Percentiles rank a stretch among this genome's conserved stretches.
Evolutionary conservation across 2,797 vertebrate genomes (phyloP).

Genomic region (Brachyrhaphis roseni): DNA sequence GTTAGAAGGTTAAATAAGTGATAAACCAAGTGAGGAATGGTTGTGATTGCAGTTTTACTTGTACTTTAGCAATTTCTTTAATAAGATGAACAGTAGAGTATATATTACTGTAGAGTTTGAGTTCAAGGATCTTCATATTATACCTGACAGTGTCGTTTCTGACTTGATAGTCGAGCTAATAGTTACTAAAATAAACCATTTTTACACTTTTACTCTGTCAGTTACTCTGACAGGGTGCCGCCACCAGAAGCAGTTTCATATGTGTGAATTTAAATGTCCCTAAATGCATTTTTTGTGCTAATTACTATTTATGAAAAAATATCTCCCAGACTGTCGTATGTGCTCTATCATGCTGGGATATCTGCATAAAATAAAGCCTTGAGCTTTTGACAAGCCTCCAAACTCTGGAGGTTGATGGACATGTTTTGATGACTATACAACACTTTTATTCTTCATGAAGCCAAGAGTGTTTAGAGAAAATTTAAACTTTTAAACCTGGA

Average conservation of each 20-base stretch:
- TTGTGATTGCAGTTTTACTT: neutral
- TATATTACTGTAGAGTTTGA: neutral
- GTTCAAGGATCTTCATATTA: neutral
- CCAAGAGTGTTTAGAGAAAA: neutral
- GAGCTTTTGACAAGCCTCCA: neutral
- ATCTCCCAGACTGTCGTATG: neutral
- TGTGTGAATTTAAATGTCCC: neutral
- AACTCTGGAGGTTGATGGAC: neutral
- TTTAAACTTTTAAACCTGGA: neutral
- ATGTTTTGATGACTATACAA: neutral
- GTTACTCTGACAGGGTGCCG: neutral
- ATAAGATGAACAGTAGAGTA: neutral
- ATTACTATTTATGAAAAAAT: neutral
- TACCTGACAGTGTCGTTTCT: neutral
- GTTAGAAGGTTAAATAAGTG: neutral
- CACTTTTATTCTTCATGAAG: neutral
- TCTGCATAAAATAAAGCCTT: neutral
- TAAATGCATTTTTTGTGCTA: neutral
- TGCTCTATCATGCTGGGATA: neutral
- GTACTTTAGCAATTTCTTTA: neutral
- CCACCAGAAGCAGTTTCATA: neutral
- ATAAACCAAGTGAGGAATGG: neutral
- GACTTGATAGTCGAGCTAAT: neutral
- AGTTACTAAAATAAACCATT: neutral
- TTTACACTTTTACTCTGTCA: neutral